Base-by-base conservation (phyloP, 1,140 invertebrate genomes). In the Zaprionus ornatus region DNA sequence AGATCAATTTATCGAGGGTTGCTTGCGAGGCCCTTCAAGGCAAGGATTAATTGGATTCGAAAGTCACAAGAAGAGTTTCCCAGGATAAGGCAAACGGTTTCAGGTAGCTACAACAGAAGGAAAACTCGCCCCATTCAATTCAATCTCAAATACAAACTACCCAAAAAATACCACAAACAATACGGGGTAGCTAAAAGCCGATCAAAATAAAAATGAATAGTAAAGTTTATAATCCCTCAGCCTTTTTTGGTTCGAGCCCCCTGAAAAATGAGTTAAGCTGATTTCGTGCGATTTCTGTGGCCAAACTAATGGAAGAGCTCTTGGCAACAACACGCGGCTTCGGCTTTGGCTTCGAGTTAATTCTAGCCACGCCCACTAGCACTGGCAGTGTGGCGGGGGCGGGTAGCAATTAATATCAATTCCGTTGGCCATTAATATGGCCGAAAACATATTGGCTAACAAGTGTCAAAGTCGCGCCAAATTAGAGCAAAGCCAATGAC, bases 381-480 rank as follows among this genome's bases (percentile, higher is more conserved):
- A 10, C 9, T 5, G 13, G n/a, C 21, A 32, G 42, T 13, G 42
- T 5, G 23, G 37, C 57, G 52, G 59, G 74, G 66, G 71, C 66
- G 66, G 68, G 70, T 71, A 67, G 68, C 85, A 90, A 88, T 88
- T 88, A 90, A 88, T 88, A 88, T 90, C 85, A 88, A 88, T 88
- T 88, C 85, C 81, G 85, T 81, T 74, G 71, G 71, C 85, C 78
- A 88, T 88, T 90, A 88, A 84, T 78, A 88, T 74, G 71, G 79
- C 81, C 81, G 71, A 84, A 80, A 88, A 87, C 83, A 87, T 87
- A 87, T 88, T 87, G 84, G 85, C 84, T 87, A 87, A 87, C 84
- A 87, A 87, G 84, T 87, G 84, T 90, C 84, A 87, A 88, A 87
- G 84, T 87, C 84, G 84, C 80, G 77, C 84, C 84, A 88, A 87